Percentiles rank a stretch among this genome's conserved stretches.
Conservation (phyloP, 2,888 invertebrate species). For the Quadroppia sp. region DNA sequence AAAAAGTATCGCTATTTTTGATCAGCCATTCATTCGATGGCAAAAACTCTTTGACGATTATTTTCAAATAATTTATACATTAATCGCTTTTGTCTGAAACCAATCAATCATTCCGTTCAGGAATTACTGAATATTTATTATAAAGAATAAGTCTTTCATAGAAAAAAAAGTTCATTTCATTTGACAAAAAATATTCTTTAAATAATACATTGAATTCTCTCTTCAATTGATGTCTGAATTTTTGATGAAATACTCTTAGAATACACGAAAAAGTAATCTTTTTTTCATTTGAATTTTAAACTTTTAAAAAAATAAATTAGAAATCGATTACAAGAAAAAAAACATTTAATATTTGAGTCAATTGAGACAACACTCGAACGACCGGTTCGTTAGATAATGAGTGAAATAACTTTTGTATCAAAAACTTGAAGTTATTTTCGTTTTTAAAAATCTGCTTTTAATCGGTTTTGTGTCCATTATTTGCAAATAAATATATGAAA, state of each 20-base stretch:
- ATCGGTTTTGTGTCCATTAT: not conserved
- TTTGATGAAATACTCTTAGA: conserved; percentile 15
- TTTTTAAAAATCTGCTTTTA: not conserved
- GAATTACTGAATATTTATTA: not conserved
- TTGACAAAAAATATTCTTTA: not conserved
- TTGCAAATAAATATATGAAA: not conserved
- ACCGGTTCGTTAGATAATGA: conserved; percentile 27
- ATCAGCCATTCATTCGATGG: conserved; percentile 37
- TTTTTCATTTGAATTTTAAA: not conserved
- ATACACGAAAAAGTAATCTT: not conserved
- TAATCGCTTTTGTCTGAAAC: not conserved
- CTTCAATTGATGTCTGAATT: not conserved
- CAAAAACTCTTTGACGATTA: not conserved
- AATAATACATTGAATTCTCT: not conserved
- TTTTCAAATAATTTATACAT: conserved; percentile 5
- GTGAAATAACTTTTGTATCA: not conserved
- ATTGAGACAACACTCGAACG: conserved; percentile 11
- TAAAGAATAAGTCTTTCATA: conserved; percentile 22
- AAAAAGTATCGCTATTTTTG: conserved; percentile 68
- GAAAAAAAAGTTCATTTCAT: conserved; percentile 12
- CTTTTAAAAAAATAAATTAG: no score
- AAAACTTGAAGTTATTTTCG: not conserved
- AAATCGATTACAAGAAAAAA: not conserved
- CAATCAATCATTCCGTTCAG: conserved; percentile 25
- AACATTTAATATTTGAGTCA: not conserved